A percentile compares a stretch with the other conserved stretches of the same genome.
These are phyloP conservation scores for Umimayanthus kanabou DNA, from an alignment of 92 coral and sea anemone genomes.

Conservation along the genomic window DNA sequence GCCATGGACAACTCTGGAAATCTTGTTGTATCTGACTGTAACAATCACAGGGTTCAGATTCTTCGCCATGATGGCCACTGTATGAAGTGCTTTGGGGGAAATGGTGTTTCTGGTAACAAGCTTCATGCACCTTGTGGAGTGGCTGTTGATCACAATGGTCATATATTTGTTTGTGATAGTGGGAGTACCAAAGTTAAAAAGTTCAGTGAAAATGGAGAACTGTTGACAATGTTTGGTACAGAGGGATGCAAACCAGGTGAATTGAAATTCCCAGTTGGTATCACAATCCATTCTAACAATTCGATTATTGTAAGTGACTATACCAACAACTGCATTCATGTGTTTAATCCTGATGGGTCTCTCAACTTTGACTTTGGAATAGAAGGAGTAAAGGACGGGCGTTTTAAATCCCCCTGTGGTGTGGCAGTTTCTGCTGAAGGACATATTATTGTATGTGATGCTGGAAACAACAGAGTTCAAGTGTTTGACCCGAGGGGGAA, in stretches of 20 bases:
- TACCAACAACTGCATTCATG: conserved; percentile 10
- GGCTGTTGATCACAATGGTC: conserved; percentile 6
- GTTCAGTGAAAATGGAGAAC: conserved; percentile 1
- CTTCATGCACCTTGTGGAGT: conserved; percentile 2
- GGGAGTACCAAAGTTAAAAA: background rate
- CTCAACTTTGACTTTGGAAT: conserved; percentile 20
- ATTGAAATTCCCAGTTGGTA: conserved; percentile 13
- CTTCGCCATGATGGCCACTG: conserved; percentile 8
- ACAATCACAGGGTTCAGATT: conserved; percentile 6
- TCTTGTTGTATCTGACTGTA: background rate
- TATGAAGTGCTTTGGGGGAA: conserved; percentile 18
- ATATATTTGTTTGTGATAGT: conserved; percentile 20
- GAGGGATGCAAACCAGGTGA: conserved; percentile 14
- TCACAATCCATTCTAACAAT: conserved; percentile 4
- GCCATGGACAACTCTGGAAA: background rate
- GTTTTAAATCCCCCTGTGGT: background rate
- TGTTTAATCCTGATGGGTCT: conserved; percentile 22
- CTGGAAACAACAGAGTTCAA: conserved; percentile 16
- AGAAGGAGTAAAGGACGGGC: conserved; percentile 20
- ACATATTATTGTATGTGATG: conserved; percentile 10
- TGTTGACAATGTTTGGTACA: background rate
- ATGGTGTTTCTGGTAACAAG: background rate
- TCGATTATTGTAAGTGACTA: conserved; percentile 6
- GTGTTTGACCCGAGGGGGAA: background rate
- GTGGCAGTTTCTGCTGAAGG: conserved; percentile 1